A percentile compares a stretch with the other conserved stretches of the same genome.
Evolutionary conservation across 2,888 invertebrate species (phyloP).

Genomic region (Hirtodrosophila duncani): DNA sequence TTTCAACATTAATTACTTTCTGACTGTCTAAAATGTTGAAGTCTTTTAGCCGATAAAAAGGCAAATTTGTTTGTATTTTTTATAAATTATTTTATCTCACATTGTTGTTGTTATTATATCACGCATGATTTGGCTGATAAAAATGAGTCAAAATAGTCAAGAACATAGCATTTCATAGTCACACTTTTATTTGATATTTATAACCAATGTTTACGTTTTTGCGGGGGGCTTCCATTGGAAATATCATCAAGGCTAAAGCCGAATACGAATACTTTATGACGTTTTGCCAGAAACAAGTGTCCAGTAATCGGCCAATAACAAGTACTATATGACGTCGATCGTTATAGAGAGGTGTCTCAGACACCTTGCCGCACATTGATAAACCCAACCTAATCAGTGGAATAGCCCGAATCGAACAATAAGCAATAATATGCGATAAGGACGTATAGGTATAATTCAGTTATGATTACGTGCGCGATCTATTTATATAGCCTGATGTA

Average conservation of each 20-base stretch:
- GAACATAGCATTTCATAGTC: conserved; percentile 1
- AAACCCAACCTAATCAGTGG: conserved; percentile 2
- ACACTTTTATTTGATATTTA: conserved; percentile 1
- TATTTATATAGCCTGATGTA: conserved; percentile 31
- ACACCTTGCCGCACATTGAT: conserved; percentile 29
- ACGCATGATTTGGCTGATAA: conserved; percentile 24
- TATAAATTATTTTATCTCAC: not conserved
- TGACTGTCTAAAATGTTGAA: too few relatives aligned
- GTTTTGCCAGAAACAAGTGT: conserved; percentile 37
- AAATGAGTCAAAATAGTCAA: conserved; percentile 16
- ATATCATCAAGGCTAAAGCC: conserved; percentile 3
- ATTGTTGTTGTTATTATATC: conserved; percentile 20
- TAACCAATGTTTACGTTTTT: conserved; percentile 18
- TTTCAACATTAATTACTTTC: too few relatives aligned
- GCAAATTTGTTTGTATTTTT: not conserved
- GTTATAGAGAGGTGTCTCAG: conserved; percentile 23
- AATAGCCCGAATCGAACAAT: conserved; percentile 15
- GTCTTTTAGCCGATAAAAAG: too few relatives aligned
- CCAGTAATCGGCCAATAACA: conserved; percentile 26
- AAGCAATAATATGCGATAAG: conserved; percentile 1
- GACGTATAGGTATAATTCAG: conserved; percentile 13
- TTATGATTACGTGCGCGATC: conserved; percentile 24
- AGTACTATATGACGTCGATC: conserved; percentile 34
- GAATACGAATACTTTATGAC: conserved; percentile 51
- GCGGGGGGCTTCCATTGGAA: conserved; percentile 9